Conservation (phyloP, 2,797 vertebrate genomes). For the Rhyacichthys aspro region DNA sequence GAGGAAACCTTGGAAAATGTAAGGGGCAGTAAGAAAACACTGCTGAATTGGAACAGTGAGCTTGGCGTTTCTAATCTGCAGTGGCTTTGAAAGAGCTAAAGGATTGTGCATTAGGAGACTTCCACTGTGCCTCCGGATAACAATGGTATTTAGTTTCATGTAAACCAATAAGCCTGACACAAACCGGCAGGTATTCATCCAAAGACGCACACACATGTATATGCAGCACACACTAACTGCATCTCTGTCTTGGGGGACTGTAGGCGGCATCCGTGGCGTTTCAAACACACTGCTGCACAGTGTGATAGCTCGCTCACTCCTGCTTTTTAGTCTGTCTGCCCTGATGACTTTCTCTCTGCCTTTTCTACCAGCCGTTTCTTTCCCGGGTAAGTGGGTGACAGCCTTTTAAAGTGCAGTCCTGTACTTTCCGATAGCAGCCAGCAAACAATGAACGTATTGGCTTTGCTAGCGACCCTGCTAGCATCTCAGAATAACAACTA, state of each 20-base stretch:
- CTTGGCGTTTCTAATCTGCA: conserved; percentile 9
- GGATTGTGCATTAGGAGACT: conserved; percentile 6
- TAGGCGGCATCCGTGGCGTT: neutral
- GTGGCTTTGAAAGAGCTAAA: conserved; percentile 9
- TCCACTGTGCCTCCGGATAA: conserved; percentile 25
- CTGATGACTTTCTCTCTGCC: conserved; percentile 20
- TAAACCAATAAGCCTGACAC: conserved; percentile 11
- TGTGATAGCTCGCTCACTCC: conserved; percentile 17
- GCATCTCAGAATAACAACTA: conserved; percentile 33
- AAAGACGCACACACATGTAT: conserved; percentile 12
- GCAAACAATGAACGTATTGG: conserved; percentile 41
- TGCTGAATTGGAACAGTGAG: no score
- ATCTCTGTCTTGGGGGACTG: conserved; percentile 13
- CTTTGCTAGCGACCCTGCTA: conserved; percentile 13
- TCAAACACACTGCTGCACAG: conserved; percentile 18
- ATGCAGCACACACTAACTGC: neutral
- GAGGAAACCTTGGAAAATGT: no score
- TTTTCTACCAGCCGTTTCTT: conserved; percentile 1
- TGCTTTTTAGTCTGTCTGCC: conserved; percentile 9
- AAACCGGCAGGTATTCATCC: conserved; percentile 9
- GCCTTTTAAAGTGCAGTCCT: conserved; percentile 43
- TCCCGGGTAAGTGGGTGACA: conserved; percentile 31
- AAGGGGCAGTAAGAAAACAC: no score
- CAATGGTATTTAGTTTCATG: conserved; percentile 5
- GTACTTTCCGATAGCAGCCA: conserved; percentile 31